Percentiles rank a stretch among this genome's conserved stretches.
These are phyloP conservation scores for Thymelicus sylvestris DNA, from an alignment of 2,888 invertebrate species.

Conservation along the genomic window DNA sequence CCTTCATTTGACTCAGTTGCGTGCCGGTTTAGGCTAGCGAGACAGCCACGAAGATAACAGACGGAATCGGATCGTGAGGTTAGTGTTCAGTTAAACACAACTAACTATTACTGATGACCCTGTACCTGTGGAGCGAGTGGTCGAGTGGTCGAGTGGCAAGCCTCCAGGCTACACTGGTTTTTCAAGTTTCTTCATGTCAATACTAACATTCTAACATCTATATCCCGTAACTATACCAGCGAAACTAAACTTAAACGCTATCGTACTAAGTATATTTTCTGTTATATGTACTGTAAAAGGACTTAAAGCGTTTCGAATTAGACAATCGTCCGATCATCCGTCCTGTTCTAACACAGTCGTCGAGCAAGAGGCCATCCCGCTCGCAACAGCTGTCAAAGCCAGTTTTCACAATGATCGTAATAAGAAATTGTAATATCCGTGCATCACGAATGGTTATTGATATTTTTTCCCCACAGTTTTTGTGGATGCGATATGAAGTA, in stretches of 20 bases:
- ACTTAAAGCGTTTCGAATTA: conserved; percentile 43
- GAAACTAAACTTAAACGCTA: conserved; percentile 42
- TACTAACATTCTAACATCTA: conserved; percentile 42
- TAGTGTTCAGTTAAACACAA: conserved; percentile 29
- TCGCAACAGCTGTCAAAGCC: conserved; percentile 65
- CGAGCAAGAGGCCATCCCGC: conserved; percentile 48
- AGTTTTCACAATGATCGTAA: conserved; percentile 70
- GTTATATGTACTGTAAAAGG: background rate
- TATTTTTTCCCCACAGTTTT: conserved; percentile 31
- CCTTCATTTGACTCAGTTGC: too few species aligned
- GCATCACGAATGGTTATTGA: conserved; percentile 36
- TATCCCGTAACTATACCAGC: conserved; percentile 7
- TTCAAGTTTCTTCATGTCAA: conserved; percentile 57
- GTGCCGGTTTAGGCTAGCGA: too few species aligned
- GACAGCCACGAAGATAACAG: conserved; percentile 12
- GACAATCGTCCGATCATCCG: background rate
- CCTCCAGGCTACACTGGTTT: conserved; percentile 70
- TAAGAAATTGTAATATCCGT: conserved; percentile 55
- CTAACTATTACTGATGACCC: conserved; percentile 56
- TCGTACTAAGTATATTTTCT: conserved; percentile 28
- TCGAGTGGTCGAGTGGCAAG: conserved; percentile 62
- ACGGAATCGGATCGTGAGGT: conserved; percentile 20
- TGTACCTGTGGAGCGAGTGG: conserved; percentile 57
- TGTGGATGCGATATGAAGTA: conserved; percentile 16
- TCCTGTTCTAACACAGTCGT: conserved; percentile 37